These are phyloP conservation scores for Popillia japonica DNA, from an alignment of 1,140 invertebrate genomes.

Conservation along the genomic window DNA sequence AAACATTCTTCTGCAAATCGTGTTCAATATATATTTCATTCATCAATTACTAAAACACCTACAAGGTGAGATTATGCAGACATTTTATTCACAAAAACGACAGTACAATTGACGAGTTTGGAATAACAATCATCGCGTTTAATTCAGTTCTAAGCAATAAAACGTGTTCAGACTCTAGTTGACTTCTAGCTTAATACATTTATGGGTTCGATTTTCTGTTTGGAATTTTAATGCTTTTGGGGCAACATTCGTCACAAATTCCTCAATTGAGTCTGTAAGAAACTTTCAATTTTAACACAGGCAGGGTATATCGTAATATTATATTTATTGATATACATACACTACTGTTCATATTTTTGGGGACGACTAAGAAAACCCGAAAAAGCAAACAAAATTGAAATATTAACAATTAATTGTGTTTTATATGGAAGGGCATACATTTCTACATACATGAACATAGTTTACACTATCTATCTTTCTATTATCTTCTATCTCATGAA, in stretches of 20 bases:
- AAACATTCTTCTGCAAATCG: not conserved
- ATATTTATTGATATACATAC: no score
- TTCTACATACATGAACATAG: no score
- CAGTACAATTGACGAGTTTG: not conserved
- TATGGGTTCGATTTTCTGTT: slow-evolving; percentile 12
- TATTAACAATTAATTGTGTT: no score
- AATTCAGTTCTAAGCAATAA: slow-evolving; percentile 24
- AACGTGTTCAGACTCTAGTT: not conserved
- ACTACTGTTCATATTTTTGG: no score
- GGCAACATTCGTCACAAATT: not conserved
- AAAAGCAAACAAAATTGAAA: no score
- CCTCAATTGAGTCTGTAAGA: not conserved
- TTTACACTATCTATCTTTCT: no score
- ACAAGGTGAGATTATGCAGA: slow-evolving; percentile 18
- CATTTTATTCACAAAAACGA: slow-evolving; percentile 30
- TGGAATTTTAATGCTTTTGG: slow-evolving; percentile 20
- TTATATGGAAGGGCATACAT: no score
- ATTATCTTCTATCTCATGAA: no score
- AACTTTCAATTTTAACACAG: not conserved
- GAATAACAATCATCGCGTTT: slow-evolving; percentile 14
- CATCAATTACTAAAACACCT: not conserved
- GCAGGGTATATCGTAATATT: no score
- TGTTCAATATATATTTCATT: slow-evolving; percentile 4
- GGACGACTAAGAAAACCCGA: no score
- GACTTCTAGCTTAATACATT: not conserved